phyloP scores from a whole-genome alignment of 1,140 invertebrate genomes.

The Tetragnatha versicolor region DNA sequence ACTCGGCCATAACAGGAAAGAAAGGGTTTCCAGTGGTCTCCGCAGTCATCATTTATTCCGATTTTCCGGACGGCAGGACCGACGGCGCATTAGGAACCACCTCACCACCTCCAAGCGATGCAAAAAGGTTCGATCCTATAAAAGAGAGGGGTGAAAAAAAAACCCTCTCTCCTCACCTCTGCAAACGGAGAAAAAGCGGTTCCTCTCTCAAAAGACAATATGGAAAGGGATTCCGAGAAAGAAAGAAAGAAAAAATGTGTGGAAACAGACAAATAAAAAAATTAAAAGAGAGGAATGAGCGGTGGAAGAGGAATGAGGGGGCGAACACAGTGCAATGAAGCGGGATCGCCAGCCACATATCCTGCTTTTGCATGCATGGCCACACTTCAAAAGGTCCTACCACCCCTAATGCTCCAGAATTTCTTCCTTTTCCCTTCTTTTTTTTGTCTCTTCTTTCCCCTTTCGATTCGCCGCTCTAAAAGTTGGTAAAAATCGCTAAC shows the following conservation, averaged over 20 bases:
- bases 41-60: no score
- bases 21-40: no score
- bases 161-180: no score
- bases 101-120: no score
- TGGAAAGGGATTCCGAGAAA: neutral
- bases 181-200: neutral
- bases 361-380: conserved; percentile 54
- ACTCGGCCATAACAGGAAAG: no score
- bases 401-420: conserved; percentile 20
- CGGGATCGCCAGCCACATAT: conserved; percentile 47
- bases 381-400: conserved; percentile 48
- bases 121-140: no score
- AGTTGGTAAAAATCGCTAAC: conserved; percentile 55
- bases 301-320: conserved; percentile 43
- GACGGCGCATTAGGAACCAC: no score
- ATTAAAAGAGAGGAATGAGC: conserved; percentile 2
- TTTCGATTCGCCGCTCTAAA: neutral
- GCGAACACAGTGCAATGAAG: conserved; percentile 46
- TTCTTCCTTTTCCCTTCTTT: neutral
- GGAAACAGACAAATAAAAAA: conserved; percentile 40
- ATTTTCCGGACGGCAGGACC: no score
- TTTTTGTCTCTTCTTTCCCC: neutral
- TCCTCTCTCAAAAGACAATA: neutral
- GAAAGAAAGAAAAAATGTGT: neutral
- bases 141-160: no score